A percentile compares a stretch with the other conserved stretches of the same genome.
These are phyloP conservation scores for Hippopotamyrus pictus DNA, from an alignment of 2,797 vertebrate species.

Conservation along the genomic window DNA sequence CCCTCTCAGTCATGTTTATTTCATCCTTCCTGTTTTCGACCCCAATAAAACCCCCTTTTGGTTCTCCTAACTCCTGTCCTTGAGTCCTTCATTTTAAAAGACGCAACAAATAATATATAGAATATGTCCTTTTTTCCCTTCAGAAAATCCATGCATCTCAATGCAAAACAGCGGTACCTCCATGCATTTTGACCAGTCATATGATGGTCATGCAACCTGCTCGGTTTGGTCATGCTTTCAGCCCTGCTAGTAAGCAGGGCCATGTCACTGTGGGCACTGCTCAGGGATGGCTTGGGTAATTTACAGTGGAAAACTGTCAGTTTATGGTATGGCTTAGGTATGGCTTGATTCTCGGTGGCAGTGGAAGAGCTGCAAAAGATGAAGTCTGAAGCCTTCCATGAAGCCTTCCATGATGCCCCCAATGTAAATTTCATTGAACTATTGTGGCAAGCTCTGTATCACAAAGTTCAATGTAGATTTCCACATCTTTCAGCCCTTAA, in stretches of 20 bases:
- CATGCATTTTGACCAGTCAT: no score
- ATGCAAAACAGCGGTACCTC: no score
- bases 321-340: background rate
- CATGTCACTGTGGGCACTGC: no score
- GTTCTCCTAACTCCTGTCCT: background rate
- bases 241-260: no score
- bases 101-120: background rate
- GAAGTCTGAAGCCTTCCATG: background rate
- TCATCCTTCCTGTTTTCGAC: background rate
- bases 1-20: background rate
- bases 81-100: background rate
- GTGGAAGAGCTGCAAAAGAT: background rate
- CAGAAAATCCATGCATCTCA: no score
- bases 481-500: background rate
- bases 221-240: no score
- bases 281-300: no score
- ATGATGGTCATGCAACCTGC: no score
- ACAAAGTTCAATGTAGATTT: background rate
- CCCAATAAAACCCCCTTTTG: background rate
- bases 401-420: background rate
- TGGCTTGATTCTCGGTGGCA: background rate
- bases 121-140: no score
- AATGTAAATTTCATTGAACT: background rate
- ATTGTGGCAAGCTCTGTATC: background rate
- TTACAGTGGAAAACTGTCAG: no score